phyloP scores from a whole-genome alignment of 2,888 invertebrate genomes.

The Phalangium opilio region DNA sequence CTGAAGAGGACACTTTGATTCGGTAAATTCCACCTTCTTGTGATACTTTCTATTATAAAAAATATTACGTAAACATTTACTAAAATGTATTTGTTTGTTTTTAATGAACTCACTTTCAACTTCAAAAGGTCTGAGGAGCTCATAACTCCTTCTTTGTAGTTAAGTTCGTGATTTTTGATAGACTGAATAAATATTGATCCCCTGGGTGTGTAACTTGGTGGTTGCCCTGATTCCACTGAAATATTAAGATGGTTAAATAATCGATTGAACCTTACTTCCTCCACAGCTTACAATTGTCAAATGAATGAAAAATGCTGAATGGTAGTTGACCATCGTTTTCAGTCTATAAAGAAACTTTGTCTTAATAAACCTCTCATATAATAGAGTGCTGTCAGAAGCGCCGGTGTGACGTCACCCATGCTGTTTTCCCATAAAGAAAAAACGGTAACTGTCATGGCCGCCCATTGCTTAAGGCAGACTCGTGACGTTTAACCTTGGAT shows the following conservation, averaged over 20 bases:
- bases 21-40: slow-evolving; percentile 12
- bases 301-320: slow-evolving; percentile 10
- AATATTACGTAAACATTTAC: neutral
- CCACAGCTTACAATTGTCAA: slow-evolving; percentile 10
- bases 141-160: neutral
- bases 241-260: neutral
- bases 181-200: neutral
- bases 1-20: slow-evolving; percentile 6
- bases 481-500: too few relatives aligned
- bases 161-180: neutral
- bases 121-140: neutral
- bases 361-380: too few relatives aligned
- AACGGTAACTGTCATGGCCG: too few relatives aligned
- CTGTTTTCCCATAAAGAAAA: too few relatives aligned
- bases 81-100: neutral
- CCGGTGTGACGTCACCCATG: too few relatives aligned
- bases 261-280: too few relatives aligned
- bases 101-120: neutral
- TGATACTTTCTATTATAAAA: slow-evolving; percentile 10
- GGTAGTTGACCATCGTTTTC: slow-evolving; percentile 10
- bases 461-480: too few relatives aligned
- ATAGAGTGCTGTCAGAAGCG: too few relatives aligned
- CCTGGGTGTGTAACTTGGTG: neutral
- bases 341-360: too few relatives aligned
- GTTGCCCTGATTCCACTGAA: neutral